These are phyloP conservation scores for Clarias platycephalus DNA, from an alignment of 2,797 vertebrate genomes.

Conservation along the genomic window DNA sequence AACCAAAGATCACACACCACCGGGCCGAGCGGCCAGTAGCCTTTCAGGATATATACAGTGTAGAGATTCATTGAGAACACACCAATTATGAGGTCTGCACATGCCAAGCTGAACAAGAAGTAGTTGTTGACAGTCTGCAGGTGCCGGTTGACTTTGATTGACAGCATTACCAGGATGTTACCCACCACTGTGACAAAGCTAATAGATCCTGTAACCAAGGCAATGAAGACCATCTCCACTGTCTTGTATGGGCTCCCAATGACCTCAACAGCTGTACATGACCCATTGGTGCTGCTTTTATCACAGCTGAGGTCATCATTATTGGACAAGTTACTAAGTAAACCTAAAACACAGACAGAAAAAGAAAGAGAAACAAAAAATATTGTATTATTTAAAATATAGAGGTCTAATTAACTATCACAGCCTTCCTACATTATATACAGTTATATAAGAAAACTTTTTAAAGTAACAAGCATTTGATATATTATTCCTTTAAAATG, in stretches of 20 bases:
- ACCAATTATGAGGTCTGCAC: slow-evolving; percentile 94
- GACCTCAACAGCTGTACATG: slow-evolving; percentile 63
- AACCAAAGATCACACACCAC: slow-evolving; percentile 97
- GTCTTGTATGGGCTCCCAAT: slow-evolving; percentile 82
- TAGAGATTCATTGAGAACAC: slow-evolving; percentile 98
- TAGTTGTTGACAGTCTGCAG: slow-evolving; percentile 99
- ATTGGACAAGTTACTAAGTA: slow-evolving; percentile 65
- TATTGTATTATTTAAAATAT: not conserved
- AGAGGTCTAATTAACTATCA: not conserved
- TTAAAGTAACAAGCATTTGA: not conserved
- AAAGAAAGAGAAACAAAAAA: not conserved
- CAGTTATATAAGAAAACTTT: not conserved
- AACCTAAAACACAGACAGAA: slow-evolving; percentile 59
- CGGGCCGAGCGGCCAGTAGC: slow-evolving; percentile 94
- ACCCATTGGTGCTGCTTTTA: slow-evolving; percentile 64
- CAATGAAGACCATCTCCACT: slow-evolving; percentile 94
- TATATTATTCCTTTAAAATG: not conserved
- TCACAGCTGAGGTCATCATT: slow-evolving; percentile 76
- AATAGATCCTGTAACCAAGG: slow-evolving; percentile 90
- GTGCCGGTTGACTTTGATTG: slow-evolving; percentile 98
- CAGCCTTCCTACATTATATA: not conserved
- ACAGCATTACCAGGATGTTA: slow-evolving; percentile 97
- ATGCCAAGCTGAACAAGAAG: slow-evolving; percentile 95
- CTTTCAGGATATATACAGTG: slow-evolving; percentile 93
- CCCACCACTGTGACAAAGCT: slow-evolving; percentile 96